Evolutionary conservation across 2,797 vertebrate genomes (phyloP).

Genomic region (Acomys russatus): DNA sequence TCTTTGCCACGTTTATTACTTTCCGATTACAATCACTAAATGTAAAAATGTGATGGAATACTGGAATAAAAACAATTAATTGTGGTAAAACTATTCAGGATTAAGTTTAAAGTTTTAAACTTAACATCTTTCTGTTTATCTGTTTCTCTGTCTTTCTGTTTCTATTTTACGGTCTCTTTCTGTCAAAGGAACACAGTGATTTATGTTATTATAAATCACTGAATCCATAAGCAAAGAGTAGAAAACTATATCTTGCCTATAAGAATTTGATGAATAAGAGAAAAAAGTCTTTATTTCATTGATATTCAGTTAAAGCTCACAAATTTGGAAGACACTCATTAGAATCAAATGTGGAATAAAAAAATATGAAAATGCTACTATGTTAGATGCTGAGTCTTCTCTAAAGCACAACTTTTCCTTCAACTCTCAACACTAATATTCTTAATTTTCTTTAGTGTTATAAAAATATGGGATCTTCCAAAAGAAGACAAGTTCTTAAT

Average conservation of each 20-base stretch:
- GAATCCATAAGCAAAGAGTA: background rate
- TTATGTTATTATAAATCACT: background rate
- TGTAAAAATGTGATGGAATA: conserved; percentile 87
- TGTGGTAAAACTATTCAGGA: conserved; percentile 72
- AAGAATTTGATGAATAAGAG: conserved; percentile 5
- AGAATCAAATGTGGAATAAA: conserved; percentile 70
- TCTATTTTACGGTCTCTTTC: background rate
- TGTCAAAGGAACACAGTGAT: background rate
- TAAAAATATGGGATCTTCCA: background rate
- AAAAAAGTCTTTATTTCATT: background rate
- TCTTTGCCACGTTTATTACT: conserved; percentile 60
- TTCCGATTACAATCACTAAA: conserved; percentile 86
- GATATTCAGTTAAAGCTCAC: background rate
- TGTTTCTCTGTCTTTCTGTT: background rate
- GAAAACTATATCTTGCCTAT: background rate
- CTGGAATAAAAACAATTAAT: conserved; percentile 85
- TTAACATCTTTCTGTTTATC: background rate
- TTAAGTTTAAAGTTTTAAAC: background rate
- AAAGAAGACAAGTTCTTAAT: background rate
- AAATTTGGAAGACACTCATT: conserved; percentile 66
- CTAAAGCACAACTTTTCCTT: background rate
- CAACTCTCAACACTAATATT: conserved; percentile 38
- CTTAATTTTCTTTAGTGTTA: conserved; percentile 44
- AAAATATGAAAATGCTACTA: conserved; percentile 56
- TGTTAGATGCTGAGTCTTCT: conserved; percentile 65